Base-by-base conservation (phyloP, 2,888 invertebrate species). In the Cyrtodaria siliqua region DNA sequence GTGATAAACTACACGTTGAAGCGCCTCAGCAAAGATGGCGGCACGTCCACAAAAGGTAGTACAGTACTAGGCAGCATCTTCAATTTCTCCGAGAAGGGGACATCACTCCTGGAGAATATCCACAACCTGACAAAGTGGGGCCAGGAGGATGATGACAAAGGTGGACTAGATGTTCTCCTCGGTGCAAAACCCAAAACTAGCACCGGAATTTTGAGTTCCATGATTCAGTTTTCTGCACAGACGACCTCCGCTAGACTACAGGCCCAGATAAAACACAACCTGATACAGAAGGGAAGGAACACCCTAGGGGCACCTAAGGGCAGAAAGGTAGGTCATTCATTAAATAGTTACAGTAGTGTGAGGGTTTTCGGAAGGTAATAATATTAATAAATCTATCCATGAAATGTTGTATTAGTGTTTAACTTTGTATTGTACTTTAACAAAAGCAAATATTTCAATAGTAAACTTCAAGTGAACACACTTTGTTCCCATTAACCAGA, bases 211-310 rank as follows among this genome's bases (percentile, higher is more conserved):
- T 76, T 90, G 42, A 89, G 86, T 59, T 87, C 92, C 1, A 87
- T 85, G 81, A 89, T 92, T n/a, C 92, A 93, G 86, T 92, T 90
- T 81, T 92, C 91, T 57, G 92, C 93, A n/a, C 93, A 93, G 87
- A 93, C 92, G 0, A 88, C 88, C 0, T 84, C 92, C 2, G 84
- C 87, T n/a, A 82, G 92, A 40, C 84, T 91, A 0, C 89, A 92
- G 78, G 87, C 87, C 3, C 91, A 91, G 72, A 90, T 93, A 38
- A 87, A 89, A 55, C 85, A 88, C 33, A 90, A 89, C 69, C 90
- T 93, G 14, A 90, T 93, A 76, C 92, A 92, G 84, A 92, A 92
- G 66, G 90, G 92, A 24, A 87, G 88, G 52, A 91, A 92, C 67
- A 86, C 89, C 14, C 76, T 92, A 33, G 93, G 92, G 40, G 92